A percentile compares a stretch with the other conserved stretches of the same genome.
These are phyloP conservation scores for Orgyia antiqua DNA, from an alignment of 2,888 invertebrate species.

Conservation along the genomic window DNA sequence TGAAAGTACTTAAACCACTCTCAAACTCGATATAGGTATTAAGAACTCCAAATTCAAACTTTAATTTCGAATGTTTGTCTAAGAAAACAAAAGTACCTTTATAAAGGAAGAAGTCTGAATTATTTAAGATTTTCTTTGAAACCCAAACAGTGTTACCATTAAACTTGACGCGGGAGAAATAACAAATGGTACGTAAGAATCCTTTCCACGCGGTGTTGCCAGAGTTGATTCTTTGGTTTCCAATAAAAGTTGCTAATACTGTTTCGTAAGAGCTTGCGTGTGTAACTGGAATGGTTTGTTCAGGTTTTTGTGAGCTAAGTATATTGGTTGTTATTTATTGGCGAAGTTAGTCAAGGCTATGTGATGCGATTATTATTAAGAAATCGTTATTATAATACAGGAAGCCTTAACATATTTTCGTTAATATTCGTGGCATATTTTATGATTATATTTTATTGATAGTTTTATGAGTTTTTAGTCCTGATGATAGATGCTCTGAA, in stretches of 20 bases:
- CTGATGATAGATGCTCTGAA: no score
- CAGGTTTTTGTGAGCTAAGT: conserved; percentile 2
- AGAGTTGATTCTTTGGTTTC: conserved; percentile 29
- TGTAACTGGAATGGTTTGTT: conserved; percentile 3
- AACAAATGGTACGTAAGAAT: conserved; percentile 22
- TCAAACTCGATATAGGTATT: conserved; percentile 8
- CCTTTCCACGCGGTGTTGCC: conserved; percentile 18
- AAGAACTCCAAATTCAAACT: conserved; percentile 8
- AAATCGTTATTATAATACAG: conserved; percentile 17
- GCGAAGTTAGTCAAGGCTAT: not conserved
- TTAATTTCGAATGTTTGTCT: conserved; percentile 17
- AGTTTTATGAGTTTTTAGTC: no score
- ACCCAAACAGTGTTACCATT: conserved; percentile 16
- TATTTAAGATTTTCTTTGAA: conserved; percentile 20
- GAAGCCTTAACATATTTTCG: no score
- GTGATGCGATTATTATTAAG: no score
- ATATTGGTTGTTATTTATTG: conserved; percentile 1
- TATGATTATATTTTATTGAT: no score
- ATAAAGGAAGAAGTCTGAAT: conserved; percentile 14
- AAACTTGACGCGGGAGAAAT: conserved; percentile 17
- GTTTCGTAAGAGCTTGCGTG: conserved; percentile 12
- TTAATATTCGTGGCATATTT: no score
- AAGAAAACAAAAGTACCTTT: conserved; percentile 10
- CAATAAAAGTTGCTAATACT: conserved; percentile 40
- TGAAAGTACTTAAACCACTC: not conserved